Base-by-base conservation (phyloP, 1,140 invertebrate species). In the Zaprionus taronus region DNA sequence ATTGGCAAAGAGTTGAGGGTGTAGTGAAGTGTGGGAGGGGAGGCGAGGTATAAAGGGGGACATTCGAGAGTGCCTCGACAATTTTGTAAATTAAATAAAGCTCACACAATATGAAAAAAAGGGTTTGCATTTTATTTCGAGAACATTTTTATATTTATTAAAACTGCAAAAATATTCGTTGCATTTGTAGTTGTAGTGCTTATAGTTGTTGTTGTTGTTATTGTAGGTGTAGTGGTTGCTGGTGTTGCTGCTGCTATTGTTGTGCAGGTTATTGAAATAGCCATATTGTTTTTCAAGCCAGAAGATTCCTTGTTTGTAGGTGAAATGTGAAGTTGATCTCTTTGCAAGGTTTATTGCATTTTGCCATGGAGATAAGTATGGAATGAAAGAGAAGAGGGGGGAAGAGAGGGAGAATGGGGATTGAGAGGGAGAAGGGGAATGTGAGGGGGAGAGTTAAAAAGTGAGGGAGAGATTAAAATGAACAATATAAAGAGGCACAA, bases 111-210 rank as follows among this genome's bases (percentile, higher is more conserved):
- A 24, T 15, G 12, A 14, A 53, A 64, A 64, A 34, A 53, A 53
- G 17, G 38, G 38, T 17, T 20, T 36, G 24, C 38, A 77, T 64
- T 77, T 72, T 80, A 77, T 84, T 60, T 68, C 38, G 28, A 57
- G 55, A 17, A 51, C 38, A 66, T 83, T 83, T 80, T 65, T 83
- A 80, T 80, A 66, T 73, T 81, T 72, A 69, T 80, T 57, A 56
- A 84, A 47, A 26, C 70, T 47, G 41, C 77, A 76, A 71, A 71
- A 44, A 22, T 49, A 49, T 51, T 24, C n/a, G 7, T 17, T n/a
- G 41, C 41, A 44, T 17, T 38, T 44, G 41, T 17, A n/a, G 15
- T 9, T 47, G n/a, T 47, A 1, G n/a, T 47, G 17, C n/a, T n/a
- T n/a, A n/a, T n/a, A n/a, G n/a, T n/a, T 15, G 38, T n/a, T 41